Evolutionary conservation across 2,113 vertebrate species (phyloP).

Genomic region (Pelmatolapia mariae): DNA sequence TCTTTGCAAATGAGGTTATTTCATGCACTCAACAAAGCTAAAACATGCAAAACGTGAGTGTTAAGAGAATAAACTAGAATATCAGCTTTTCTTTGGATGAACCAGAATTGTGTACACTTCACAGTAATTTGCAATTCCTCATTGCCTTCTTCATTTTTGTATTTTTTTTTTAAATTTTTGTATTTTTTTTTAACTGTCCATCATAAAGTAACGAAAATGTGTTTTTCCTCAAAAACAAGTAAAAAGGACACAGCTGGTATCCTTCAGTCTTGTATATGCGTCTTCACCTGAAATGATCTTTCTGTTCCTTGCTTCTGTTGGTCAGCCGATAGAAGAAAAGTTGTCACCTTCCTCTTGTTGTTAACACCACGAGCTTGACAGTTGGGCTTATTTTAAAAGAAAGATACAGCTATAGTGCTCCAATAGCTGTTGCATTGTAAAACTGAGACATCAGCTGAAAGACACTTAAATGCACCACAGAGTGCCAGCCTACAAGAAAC

Average conservation of each 20-base stretch:
- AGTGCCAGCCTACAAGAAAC: not conserved
- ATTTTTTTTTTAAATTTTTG: not conserved
- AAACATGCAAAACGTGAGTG: not conserved
- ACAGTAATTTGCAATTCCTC: conserved; percentile 39
- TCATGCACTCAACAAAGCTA: not conserved
- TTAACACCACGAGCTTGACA: not conserved
- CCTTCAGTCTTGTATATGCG: not conserved
- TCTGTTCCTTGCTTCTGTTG: not conserved
- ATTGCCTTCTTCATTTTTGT: not conserved
- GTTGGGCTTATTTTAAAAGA: not conserved
- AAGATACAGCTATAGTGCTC: not conserved
- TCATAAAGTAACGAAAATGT: not conserved
- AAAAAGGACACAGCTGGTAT: not conserved
- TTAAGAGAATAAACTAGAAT: not conserved
- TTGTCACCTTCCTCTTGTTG: not conserved
- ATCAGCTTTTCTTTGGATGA: not conserved
- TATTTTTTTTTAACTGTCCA: not conserved
- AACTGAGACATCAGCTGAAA: not conserved
- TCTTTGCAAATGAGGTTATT: conserved; percentile 33
- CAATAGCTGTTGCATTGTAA: not conserved
- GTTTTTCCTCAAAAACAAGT: not conserved
- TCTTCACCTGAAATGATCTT: not conserved
- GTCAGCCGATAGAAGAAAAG: not conserved
- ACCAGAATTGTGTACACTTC: not conserved
- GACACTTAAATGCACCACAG: not conserved